These are phyloP conservation scores for Sapayoa aenigma DNA, from an alignment of 2,113 vertebrate species.

Conservation along the genomic window DNA sequence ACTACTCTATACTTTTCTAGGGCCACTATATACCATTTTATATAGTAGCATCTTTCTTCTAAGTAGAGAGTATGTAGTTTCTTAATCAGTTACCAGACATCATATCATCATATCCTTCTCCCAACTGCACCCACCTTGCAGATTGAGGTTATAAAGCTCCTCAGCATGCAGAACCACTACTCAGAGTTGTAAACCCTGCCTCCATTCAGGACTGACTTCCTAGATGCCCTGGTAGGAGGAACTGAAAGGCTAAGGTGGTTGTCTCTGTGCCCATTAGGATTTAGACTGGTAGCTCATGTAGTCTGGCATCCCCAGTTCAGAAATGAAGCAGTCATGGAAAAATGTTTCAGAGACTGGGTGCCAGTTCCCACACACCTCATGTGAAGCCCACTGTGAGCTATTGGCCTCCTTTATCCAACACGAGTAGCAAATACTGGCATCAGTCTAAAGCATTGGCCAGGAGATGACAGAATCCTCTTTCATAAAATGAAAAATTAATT, in stretches of 20 bases:
- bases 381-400: not conserved
- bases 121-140: not conserved
- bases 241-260: not conserved
- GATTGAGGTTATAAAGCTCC: no score
- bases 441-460: not conserved
- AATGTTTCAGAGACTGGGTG: not conserved
- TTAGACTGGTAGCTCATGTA: not conserved
- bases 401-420: not conserved
- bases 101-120: not conserved
- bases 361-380: not conserved
- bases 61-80: not conserved
- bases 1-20: not conserved
- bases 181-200: not conserved
- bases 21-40: not conserved
- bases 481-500: not conserved
- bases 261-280: not conserved
- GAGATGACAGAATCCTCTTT: not conserved
- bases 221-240: not conserved
- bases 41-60: not conserved
- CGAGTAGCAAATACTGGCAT: not conserved
- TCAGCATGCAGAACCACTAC: not conserved
- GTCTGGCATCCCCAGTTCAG: not conserved
- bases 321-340: not conserved
- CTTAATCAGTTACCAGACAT: not conserved
- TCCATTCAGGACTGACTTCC: not conserved